A percentile compares a stretch with the other conserved stretches of the same genome.
phyloP scores from a whole-genome alignment of 2,113 vertebrate genomes.

The Mormoops blainvillei region DNA sequence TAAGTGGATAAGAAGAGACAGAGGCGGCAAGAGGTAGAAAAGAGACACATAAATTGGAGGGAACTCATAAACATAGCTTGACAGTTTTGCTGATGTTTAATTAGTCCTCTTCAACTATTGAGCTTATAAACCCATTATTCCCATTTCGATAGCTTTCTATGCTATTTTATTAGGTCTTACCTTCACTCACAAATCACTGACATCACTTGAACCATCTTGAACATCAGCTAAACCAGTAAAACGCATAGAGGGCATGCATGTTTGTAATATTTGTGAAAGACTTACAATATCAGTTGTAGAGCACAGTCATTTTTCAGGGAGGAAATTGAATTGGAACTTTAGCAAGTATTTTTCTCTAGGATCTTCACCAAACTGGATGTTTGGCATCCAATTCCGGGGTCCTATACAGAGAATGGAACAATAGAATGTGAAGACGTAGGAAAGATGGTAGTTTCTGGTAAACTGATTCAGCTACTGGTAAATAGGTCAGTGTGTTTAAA shows the following conservation, averaged over 20 bases:
- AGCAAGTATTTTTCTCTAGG: neutral
- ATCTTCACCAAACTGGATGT: neutral
- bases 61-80: neutral
- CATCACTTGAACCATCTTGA: neutral
- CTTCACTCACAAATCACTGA: neutral
- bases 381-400: neutral
- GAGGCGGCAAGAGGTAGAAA: neutral
- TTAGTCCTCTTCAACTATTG: neutral
- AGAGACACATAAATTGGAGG: neutral
- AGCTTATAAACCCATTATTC: neutral
- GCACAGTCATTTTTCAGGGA: conserved; percentile 42
- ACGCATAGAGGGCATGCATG: neutral
- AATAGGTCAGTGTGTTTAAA: neutral
- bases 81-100: neutral
- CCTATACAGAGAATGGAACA: neutral
- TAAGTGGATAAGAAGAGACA: neutral
- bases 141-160: neutral
- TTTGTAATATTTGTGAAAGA: conserved; percentile 47
- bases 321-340: neutral
- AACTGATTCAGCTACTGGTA: neutral
- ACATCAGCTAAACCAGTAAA: neutral
- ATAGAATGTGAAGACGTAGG: neutral
- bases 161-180: conserved; percentile 12
- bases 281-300: conserved; percentile 62
- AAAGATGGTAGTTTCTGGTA: neutral